Base-by-base conservation (phyloP, 2,797 vertebrate species). In the Tympanoctomys barrerae region DNA sequence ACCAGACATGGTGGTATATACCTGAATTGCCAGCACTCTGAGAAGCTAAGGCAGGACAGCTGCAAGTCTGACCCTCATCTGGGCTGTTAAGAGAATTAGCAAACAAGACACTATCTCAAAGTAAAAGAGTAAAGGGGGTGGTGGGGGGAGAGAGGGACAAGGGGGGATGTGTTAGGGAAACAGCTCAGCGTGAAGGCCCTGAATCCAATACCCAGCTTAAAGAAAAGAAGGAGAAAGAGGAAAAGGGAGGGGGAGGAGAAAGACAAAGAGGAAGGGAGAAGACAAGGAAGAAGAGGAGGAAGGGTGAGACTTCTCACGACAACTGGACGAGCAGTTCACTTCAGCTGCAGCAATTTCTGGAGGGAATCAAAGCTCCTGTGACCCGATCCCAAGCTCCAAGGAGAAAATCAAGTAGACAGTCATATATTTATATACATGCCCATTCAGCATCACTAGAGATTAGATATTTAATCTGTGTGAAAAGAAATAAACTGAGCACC, bases 401-500 rank as follows among this genome's bases (percentile, higher is more conserved):
- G 19, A 85, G 49, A 95, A 93, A 94, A 90, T 0, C 39, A 36
- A 95, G 39, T 39, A 46, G 42, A 91, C 31, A 70, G 42, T 70
- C 26, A 64, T 8, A 57, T 61, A 24, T 61, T 61, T 78, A 39
- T n/a, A 49, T 16, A 87, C 10, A 89, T 31, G 33, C 24, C 89
- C 36, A 91, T 10, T 85, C 0, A 75, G 8, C 28, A 46, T 14
- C 52, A 42, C 77, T 88, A 59, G 85, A 95, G 94, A 91, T 31
- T 5, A 89, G 22, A 16, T 42, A 68, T 87, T 78, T 59, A 85
- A 81, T 22, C 36, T 81, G 13, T 79, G 26, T 92, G 57, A 83
- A 94, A 96, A 87, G 71, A 95, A 90, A 68, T 36, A 81, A 91
- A 81, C 82, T 57, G 39, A 91, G 62, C 64, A 93, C 66, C 64